These are phyloP conservation scores for Sandelia bainsii DNA, from an alignment of 2,797 vertebrate genomes.

Conservation along the genomic window DNA sequence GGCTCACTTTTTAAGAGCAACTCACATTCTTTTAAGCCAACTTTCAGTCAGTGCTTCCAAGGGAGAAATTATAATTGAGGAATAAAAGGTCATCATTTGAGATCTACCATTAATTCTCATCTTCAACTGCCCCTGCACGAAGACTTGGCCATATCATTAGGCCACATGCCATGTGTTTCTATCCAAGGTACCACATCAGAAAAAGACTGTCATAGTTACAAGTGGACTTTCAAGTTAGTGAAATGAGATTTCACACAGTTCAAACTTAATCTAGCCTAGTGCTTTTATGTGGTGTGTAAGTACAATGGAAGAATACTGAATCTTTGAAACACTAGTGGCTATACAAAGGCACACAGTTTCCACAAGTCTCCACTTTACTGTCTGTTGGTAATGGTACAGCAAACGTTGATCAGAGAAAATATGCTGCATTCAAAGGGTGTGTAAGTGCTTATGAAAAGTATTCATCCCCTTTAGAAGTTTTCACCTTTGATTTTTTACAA, in stretches of 20 bases:
- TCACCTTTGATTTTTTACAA: no score
- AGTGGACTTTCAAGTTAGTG: conserved; percentile 38
- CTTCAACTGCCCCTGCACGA: conserved; percentile 43
- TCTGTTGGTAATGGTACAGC: conserved; percentile 51
- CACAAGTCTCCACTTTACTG: conserved; percentile 5
- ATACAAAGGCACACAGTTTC: background rate
- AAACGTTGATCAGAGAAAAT: conserved; percentile 43
- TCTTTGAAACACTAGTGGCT: conserved; percentile 23
- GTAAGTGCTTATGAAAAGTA: background rate
- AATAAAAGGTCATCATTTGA: conserved; percentile 63
- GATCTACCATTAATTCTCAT: conserved; percentile 61
- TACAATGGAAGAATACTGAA: conserved; percentile 36
- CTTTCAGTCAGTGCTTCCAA: conserved; percentile 52
- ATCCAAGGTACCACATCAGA: conserved; percentile 23
- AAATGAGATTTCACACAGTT: conserved; percentile 43
- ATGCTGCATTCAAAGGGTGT: conserved; percentile 32
- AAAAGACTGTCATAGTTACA: conserved; percentile 27
- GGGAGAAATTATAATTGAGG: conserved; percentile 61
- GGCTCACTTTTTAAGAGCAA: conserved; percentile 27
- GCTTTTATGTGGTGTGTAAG: conserved; percentile 35
- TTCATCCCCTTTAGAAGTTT: no score
- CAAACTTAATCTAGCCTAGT: conserved; percentile 17
- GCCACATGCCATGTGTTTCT: conserved; percentile 36
- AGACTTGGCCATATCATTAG: conserved; percentile 44
- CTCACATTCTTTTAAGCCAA: conserved; percentile 48